phyloP scores from a whole-genome alignment of 2,113 vertebrate genomes.

The Colinus virginianus region DNA sequence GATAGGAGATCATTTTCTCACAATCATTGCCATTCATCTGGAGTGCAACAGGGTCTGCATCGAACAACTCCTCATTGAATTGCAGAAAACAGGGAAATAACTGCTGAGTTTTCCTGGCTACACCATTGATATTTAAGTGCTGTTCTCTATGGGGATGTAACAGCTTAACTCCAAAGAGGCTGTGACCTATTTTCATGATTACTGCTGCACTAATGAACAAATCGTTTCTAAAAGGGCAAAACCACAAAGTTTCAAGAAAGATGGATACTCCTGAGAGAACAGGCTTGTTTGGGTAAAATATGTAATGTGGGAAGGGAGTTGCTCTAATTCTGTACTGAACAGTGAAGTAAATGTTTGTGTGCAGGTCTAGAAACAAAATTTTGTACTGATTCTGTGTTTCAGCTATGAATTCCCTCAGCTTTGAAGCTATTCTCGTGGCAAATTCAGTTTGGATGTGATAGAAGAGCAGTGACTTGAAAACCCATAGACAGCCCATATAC shows the following conservation, averaged over 20 bases:
- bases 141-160: constrained; percentile 56
- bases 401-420: not conserved
- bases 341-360: not conserved
- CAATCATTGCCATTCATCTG: constrained; percentile 85
- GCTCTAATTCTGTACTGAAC: not conserved
- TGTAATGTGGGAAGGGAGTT: not conserved
- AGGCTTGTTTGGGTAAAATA: not conserved
- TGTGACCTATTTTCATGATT: constrained; percentile 79
- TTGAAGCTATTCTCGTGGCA: not conserved
- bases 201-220: constrained; percentile 69
- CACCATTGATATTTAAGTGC: constrained; percentile 79
- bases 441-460: not conserved
- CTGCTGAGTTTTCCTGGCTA: constrained; percentile 78
- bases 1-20: constrained; percentile 80
- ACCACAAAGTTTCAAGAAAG: constrained; percentile 10
- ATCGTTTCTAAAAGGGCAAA: constrained; percentile 37
- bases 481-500: not conserved
- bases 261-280: not conserved
- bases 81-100: constrained; percentile 78
- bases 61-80: constrained; percentile 85
- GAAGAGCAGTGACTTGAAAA: not conserved
- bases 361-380: not conserved
- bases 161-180: constrained; percentile 70
- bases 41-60: constrained; percentile 63
- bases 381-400: not conserved